These are phyloP conservation scores for Erebia palarica DNA, from an alignment of 2,888 invertebrate species.

Conservation along the genomic window DNA sequence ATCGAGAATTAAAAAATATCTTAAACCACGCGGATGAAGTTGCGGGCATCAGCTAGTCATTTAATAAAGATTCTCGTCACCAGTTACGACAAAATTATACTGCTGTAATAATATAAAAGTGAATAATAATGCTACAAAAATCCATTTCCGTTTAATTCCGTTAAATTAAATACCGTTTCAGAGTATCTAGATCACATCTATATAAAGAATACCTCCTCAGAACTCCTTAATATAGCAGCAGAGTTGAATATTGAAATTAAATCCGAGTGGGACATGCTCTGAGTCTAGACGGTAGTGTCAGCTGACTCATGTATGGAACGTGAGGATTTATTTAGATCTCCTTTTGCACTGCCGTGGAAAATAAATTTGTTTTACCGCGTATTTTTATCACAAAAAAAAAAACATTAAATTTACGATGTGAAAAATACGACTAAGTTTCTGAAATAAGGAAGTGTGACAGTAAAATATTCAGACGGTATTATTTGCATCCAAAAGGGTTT, in stretches of 20 bases:
- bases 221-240: not conserved
- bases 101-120: not conserved
- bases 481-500: too few relatives aligned
- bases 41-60: too few relatives aligned
- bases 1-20: too few relatives aligned
- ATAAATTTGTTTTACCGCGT: not conserved
- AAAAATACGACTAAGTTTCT: too few relatives aligned
- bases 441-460: too few relatives aligned
- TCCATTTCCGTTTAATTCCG: not conserved
- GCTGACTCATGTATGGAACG: slow-evolving; percentile 48
- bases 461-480: too few relatives aligned
- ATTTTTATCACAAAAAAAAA: not conserved
- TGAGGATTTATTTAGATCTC: slow-evolving; percentile 16
- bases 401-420: too few relatives aligned
- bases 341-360: slow-evolving; percentile 10
- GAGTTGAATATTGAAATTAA: slow-evolving; percentile 12
- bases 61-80: too few relatives aligned
- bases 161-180: not conserved
- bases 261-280: slow-evolving; percentile 24
- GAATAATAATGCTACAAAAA: not conserved
- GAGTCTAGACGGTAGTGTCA: slow-evolving; percentile 47
- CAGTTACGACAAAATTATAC: too few relatives aligned
- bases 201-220: slow-evolving; percentile 9
- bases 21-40: too few relatives aligned
- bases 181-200: slow-evolving; percentile 6